A percentile compares a stretch with the other conserved stretches of the same genome.
Conservation (phyloP, 2,888 invertebrate genomes). For the Ceriagrion tenellum region DNA sequence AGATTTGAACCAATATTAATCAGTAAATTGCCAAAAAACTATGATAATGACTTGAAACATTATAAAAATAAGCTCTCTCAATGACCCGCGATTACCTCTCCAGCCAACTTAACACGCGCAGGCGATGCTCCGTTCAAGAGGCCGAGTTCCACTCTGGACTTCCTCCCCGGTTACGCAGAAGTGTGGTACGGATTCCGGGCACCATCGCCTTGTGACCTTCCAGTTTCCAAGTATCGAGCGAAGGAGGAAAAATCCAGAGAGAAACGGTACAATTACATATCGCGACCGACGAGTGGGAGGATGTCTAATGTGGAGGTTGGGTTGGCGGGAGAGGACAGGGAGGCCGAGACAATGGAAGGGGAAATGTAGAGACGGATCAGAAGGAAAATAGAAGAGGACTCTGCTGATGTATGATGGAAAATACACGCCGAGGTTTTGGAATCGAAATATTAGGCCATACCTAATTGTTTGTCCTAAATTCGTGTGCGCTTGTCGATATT, state of each 20-base stretch:
- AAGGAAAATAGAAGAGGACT: background rate
- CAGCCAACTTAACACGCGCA: no score
- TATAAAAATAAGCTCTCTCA: no score
- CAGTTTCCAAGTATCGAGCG: background rate
- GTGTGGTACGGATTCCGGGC: background rate
- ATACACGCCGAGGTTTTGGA: background rate
- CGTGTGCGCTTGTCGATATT: no score
- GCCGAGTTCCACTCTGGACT: background rate
- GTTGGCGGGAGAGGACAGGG: background rate
- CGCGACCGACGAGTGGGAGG: conserved; percentile 6
- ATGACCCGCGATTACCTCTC: no score
- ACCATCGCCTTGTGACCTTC: background rate
- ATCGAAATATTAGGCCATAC: background rate
- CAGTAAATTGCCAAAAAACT: no score
- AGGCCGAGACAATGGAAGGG: background rate
- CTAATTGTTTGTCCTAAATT: no score
- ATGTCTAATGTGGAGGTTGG: background rate
- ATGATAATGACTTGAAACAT: no score
- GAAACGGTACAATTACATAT: conserved; percentile 32
- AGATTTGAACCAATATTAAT: no score
- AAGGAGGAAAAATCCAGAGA: background rate
- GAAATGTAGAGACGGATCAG: background rate
- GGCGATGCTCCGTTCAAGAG: no score
- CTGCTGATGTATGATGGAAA: background rate
- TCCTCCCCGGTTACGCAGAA: background rate